These are phyloP conservation scores for Acanthosoma haemorrhoidale DNA, from an alignment of 2,888 invertebrate species.

Conservation along the genomic window DNA sequence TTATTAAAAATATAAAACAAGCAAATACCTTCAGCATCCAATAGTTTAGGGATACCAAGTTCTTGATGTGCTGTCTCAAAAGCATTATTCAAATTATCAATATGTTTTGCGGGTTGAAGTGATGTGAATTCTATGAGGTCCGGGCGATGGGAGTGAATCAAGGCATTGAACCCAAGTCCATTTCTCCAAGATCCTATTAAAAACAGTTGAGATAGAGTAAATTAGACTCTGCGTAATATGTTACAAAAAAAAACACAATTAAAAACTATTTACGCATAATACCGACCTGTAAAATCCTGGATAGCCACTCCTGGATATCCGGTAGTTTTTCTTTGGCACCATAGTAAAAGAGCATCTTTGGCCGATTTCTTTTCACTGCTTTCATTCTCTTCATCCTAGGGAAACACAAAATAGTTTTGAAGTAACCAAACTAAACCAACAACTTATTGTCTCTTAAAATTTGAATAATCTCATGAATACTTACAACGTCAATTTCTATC, in stretches of 20 bases:
- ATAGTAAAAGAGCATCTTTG: slow-evolving; percentile 93
- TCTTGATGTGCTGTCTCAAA: slow-evolving; percentile 91
- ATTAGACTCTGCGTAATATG: too few species aligned
- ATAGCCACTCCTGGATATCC: slow-evolving; percentile 88
- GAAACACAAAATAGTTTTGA: slow-evolving; percentile 33
- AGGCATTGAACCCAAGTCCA: slow-evolving; percentile 95
- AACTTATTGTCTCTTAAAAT: neutral
- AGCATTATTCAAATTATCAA: slow-evolving; percentile 95
- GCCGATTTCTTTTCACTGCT: slow-evolving; percentile 97
- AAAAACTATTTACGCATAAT: too few species aligned
- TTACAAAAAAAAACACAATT: too few species aligned
- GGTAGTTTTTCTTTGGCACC: slow-evolving; percentile 97
- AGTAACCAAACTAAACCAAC: neutral
- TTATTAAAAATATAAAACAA: neutral
- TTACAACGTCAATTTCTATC: slow-evolving; percentile 92
- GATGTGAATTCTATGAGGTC: slow-evolving; percentile 86
- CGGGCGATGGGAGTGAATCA: slow-evolving; percentile 95
- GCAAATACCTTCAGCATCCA: slow-evolving; percentile 80
- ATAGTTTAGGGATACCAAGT: slow-evolving; percentile 84
- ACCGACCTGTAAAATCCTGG: slow-evolving; percentile 68
- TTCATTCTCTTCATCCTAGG: slow-evolving; percentile 87
- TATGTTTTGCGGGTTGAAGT: slow-evolving; percentile 73
- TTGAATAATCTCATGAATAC: neutral
- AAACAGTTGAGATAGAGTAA: neutral
- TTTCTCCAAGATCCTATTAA: slow-evolving; percentile 83